These are phyloP conservation scores for Parazoanthus swiftii DNA, from an alignment of 92 coral and sea anemone genomes.

Conservation along the genomic window DNA sequence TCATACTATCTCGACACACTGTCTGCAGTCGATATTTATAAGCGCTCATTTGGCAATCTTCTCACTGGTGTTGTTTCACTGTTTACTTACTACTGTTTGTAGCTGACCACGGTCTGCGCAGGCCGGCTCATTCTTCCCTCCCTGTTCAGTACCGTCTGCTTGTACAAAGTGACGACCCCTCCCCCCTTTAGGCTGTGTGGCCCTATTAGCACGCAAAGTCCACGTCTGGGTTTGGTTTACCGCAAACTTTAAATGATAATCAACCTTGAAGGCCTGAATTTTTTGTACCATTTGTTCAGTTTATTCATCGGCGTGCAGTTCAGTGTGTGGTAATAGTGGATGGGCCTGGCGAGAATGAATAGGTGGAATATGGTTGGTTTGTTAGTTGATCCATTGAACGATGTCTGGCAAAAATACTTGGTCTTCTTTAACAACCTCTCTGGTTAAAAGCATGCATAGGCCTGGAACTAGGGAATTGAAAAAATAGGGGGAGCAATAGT, in stretches of 20 bases:
- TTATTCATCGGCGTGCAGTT: background rate
- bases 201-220: background rate
- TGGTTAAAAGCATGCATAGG: background rate
- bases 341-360: background rate
- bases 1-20: background rate
- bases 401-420: background rate
- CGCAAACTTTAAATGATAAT: no score
- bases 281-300: background rate
- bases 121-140: background rate
- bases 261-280: background rate
- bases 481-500: no score
- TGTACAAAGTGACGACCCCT: background rate
- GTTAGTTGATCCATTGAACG: background rate
- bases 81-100: no score
- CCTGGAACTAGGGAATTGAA: background rate
- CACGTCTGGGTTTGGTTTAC: background rate
- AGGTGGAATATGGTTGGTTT: background rate
- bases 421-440: background rate
- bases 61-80: background rate
- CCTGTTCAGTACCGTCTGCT: no score
- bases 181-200: background rate
- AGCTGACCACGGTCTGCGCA: background rate
- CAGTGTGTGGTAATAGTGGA: constrained; percentile 26
- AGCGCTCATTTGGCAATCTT: background rate
- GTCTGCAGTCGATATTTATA: background rate